These are phyloP conservation scores for Glossosoma conforme DNA, from an alignment of 1,140 invertebrate genomes.

Conservation along the genomic window DNA sequence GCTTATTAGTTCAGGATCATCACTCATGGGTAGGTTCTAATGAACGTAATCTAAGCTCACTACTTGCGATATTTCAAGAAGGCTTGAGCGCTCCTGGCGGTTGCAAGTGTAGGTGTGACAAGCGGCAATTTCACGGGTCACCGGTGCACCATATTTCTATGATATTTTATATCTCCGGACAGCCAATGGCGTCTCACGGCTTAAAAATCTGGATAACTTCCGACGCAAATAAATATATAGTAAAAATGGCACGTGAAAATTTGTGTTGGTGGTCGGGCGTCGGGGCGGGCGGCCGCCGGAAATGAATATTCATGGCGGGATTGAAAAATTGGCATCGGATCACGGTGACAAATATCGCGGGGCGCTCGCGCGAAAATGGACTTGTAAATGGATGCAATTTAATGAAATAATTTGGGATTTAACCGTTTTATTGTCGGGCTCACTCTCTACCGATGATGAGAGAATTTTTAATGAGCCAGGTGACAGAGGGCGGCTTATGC, in stretches of 20 bases:
- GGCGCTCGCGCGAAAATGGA: slow-evolving; percentile 8
- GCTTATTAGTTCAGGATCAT: too few species aligned
- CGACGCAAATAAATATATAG: background rate
- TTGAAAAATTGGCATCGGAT: slow-evolving; percentile 32
- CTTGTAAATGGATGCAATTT: slow-evolving; percentile 28
- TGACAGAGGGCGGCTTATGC: too few species aligned
- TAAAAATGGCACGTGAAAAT: slow-evolving; percentile 6
- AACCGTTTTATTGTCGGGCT: slow-evolving; percentile 22
- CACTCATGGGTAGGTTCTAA: too few species aligned
- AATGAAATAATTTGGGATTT: slow-evolving; percentile 26
- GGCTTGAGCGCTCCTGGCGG: slow-evolving; percentile 1
- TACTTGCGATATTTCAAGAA: slow-evolving; percentile 10
- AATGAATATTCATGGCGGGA: slow-evolving; percentile 32
- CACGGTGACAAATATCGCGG: slow-evolving; percentile 30
- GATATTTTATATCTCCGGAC: slow-evolving; percentile 24
- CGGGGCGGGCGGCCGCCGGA: slow-evolving; percentile 13
- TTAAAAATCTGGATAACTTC: slow-evolving; percentile 25
- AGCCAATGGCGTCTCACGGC: slow-evolving; percentile 16
- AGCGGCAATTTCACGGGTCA: slow-evolving; percentile 30
- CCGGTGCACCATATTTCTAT: slow-evolving; percentile 27
- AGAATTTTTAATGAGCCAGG: slow-evolving; percentile 10
- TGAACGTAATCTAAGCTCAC: too few species aligned
- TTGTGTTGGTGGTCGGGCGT: slow-evolving; percentile 15
- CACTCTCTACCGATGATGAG: slow-evolving; percentile 10
- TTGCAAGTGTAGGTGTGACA: slow-evolving; percentile 21